phyloP scores from a whole-genome alignment of 2,113 vertebrate genomes.

The Morone chrysops region DNA sequence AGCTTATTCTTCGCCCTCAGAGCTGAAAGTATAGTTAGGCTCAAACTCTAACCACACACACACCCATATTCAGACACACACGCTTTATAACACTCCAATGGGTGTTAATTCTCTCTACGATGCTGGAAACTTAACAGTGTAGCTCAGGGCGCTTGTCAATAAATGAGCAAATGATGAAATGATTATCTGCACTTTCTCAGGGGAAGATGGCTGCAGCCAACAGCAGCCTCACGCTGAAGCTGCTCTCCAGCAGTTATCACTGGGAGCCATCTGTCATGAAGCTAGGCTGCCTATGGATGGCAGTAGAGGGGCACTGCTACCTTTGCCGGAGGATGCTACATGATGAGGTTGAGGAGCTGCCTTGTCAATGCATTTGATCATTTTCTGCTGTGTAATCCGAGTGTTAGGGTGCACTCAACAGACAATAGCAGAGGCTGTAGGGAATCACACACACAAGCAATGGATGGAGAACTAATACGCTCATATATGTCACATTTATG shows the following conservation, averaged over 20 bases:
- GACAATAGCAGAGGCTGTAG: background rate
- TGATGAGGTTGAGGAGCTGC: background rate
- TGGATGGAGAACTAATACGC: background rate
- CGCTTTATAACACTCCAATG: conserved; percentile 49
- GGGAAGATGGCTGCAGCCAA: conserved; percentile 36
- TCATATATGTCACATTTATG: background rate
- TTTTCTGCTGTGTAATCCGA: background rate
- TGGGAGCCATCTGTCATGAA: conserved; percentile 18
- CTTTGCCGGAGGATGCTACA: background rate
- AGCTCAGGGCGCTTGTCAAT: conserved; percentile 59
- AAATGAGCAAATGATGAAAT: conserved; percentile 68
- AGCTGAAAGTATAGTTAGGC: conserved; percentile 47
- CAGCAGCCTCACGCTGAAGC: conserved; percentile 1
- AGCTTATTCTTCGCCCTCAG: conserved; percentile 12
- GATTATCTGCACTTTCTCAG: conserved; percentile 49
- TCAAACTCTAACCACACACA: conserved; percentile 21
- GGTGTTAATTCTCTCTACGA: conserved; percentile 59
- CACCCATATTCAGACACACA: conserved; percentile 13
- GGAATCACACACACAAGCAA: background rate
- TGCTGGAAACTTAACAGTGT: conserved; percentile 45
- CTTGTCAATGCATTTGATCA: conserved; percentile 15
- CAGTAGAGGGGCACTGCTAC: conserved; percentile 62
- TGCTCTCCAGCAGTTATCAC: conserved; percentile 27
- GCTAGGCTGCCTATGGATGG: conserved; percentile 57
- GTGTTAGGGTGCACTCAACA: background rate